A percentile compares a stretch with the other conserved stretches of the same genome.
These are phyloP conservation scores for Cololabis saira DNA, from an alignment of 2,113 vertebrate species.

Conservation along the genomic window DNA sequence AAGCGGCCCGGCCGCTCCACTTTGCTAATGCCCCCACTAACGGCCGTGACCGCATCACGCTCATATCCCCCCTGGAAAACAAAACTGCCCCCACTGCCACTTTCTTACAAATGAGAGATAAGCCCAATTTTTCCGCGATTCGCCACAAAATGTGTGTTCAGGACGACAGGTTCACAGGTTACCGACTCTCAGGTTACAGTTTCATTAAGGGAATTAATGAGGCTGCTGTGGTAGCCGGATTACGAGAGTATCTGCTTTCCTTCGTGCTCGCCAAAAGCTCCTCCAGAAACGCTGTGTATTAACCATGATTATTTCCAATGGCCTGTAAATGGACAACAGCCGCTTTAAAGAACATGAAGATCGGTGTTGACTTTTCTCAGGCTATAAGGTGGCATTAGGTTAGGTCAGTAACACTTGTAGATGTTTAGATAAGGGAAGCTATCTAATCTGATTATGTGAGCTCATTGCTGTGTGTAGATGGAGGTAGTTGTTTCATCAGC, in stretches of 20 bases:
- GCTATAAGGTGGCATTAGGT: slow-evolving; percentile 65
- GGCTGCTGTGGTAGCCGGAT: slow-evolving; percentile 67
- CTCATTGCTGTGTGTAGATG: slow-evolving; percentile 54
- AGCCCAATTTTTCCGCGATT: slow-evolving; percentile 73
- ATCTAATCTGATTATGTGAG: slow-evolving; percentile 63
- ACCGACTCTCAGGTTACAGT: slow-evolving; percentile 66
- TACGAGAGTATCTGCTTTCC: slow-evolving; percentile 74
- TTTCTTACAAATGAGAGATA: slow-evolving; percentile 69
- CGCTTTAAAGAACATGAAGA: slow-evolving; percentile 51
- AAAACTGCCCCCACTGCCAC: slow-evolving; percentile 67
- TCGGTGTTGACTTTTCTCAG: slow-evolving; percentile 66
- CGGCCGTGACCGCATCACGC: slow-evolving; percentile 80
- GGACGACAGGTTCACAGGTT: slow-evolving; percentile 75
- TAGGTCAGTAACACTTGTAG: slow-evolving; percentile 73
- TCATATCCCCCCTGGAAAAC: slow-evolving; percentile 79
- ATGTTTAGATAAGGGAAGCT: slow-evolving; percentile 75
- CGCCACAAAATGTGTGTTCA: slow-evolving; percentile 71
- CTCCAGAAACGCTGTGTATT: slow-evolving; percentile 45
- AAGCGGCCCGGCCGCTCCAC: slow-evolving; percentile 72
- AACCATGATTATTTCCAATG: slow-evolving; percentile 62
- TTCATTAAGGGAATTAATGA: slow-evolving; percentile 82
- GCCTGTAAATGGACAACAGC: slow-evolving; percentile 47
- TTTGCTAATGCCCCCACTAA: slow-evolving; percentile 84
- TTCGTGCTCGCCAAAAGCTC: slow-evolving; percentile 42
- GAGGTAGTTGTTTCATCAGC: slow-evolving; percentile 74